Percentiles rank a stretch among this genome's conserved stretches.
Conservation (phyloP, 2,113 vertebrate genomes). For the Brachypteracias leptosomus region DNA sequence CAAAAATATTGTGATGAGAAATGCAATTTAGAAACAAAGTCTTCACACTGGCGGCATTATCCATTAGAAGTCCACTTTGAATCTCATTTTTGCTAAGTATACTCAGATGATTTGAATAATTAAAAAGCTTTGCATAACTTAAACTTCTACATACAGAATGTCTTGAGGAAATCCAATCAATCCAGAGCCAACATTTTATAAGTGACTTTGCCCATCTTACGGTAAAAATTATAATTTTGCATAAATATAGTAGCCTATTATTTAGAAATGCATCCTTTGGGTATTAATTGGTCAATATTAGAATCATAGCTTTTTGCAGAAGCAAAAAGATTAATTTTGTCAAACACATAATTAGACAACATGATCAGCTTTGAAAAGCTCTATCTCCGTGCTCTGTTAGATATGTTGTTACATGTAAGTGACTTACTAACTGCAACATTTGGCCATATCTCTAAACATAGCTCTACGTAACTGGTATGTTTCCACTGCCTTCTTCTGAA, state of each 20-base stretch:
- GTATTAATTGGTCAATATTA: neutral
- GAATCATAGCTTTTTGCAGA: neutral
- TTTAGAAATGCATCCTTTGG: neutral
- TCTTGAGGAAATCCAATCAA: neutral
- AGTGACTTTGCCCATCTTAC: neutral
- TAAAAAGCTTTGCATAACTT: neutral
- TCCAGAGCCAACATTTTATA: neutral
- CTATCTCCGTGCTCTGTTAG: neutral
- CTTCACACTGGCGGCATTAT: neutral
- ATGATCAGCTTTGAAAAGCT: neutral
- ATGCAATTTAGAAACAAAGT: neutral
- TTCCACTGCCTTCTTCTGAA: neutral
- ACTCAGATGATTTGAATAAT: neutral
- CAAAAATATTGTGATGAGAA: constrained; percentile 13
- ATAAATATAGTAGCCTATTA: neutral
- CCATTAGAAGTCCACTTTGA: neutral
- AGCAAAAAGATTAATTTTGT: neutral
- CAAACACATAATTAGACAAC: neutral
- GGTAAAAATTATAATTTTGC: neutral
- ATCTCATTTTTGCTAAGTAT: neutral
- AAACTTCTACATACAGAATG: neutral
- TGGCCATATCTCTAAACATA: neutral
- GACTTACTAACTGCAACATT: neutral
- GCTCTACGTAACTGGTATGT: neutral
- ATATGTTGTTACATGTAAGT: neutral